Evolutionary conservation across 1,140 invertebrate genomes (phyloP).

Genomic region (Hormaphis cornu): DNA sequence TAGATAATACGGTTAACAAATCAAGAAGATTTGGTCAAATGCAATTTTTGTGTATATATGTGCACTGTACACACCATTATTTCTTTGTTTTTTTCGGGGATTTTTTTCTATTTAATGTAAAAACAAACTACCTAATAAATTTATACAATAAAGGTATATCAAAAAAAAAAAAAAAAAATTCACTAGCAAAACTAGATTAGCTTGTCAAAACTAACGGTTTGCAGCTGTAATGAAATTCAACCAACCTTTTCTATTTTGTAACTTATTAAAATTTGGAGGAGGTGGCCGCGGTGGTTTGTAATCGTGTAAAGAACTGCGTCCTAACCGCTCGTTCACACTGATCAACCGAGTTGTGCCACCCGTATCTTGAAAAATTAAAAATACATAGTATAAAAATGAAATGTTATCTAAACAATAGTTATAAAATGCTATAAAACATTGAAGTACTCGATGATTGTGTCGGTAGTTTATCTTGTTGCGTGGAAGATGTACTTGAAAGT

Average conservation of each 20-base stretch:
- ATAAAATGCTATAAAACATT: not conserved
- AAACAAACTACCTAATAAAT: too few species aligned
- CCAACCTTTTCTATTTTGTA: conserved; percentile 34
- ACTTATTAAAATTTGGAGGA: conserved; percentile 32
- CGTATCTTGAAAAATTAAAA: conserved; percentile 3
- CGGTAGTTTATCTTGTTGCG: conserved; percentile 5
- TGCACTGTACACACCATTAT: too few species aligned
- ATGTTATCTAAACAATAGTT: not conserved
- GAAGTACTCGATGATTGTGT: not conserved
- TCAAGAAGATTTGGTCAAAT: too few species aligned
- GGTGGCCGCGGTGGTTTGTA: conserved; percentile 34
- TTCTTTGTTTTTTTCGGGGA: too few species aligned
- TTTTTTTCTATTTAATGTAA: too few species aligned
- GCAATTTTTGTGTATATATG: too few species aligned
- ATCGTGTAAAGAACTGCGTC: conserved; percentile 24
- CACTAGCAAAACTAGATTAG: too few species aligned
- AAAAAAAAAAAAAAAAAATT: too few species aligned
- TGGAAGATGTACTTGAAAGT: conserved; percentile 11
- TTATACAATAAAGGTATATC: too few species aligned
- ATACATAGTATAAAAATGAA: not conserved
- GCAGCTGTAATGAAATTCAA: not conserved
- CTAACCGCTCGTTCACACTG: conserved; percentile 22
- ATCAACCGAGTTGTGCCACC: not conserved
- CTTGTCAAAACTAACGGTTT: too few species aligned
- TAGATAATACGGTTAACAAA: too few species aligned